phyloP scores from a whole-genome alignment of 2,888 invertebrate species.

The Stenurella melanura region DNA sequence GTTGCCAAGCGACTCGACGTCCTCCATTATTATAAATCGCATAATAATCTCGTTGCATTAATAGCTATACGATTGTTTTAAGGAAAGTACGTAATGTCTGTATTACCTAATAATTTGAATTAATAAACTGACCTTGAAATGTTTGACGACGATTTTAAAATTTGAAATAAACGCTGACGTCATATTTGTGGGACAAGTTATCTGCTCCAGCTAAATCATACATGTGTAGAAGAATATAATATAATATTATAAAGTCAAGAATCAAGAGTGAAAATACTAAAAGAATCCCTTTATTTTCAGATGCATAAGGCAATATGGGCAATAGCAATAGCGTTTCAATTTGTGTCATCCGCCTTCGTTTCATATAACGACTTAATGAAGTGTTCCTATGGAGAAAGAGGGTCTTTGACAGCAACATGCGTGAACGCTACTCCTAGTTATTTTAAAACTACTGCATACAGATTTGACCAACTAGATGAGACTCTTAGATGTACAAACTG shows the following conservation, averaged over 20 bases:
- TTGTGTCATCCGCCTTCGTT: constrained; percentile 35
- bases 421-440: constrained; percentile 67
- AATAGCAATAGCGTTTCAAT: constrained; percentile 26
- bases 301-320: constrained; percentile 47
- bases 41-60: too few species aligned
- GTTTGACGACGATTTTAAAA: not conserved
- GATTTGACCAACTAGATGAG: constrained; percentile 71
- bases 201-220: constrained; percentile 1
- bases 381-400: constrained; percentile 71
- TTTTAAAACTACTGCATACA: constrained; percentile 69
- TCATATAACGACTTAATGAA: constrained; percentile 60
- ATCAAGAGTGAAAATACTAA: constrained; percentile 39
- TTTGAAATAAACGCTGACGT: too few species aligned
- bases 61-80: too few species aligned
- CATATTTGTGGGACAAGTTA: not conserved
- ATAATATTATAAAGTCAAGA: constrained; percentile 17
- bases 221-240: constrained; percentile 4
- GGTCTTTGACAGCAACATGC: constrained; percentile 71
- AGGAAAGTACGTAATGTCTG: too few species aligned
- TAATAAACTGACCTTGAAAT: not conserved
- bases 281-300: constrained; percentile 52
- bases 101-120: too few species aligned
- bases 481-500: constrained; percentile 69
- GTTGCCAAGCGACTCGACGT: too few species aligned
- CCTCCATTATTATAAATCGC: too few species aligned